Percentiles rank a stretch among this genome's conserved stretches.
phyloP scores from a whole-genome alignment of 2,113 vertebrate species.

The Carollia perspicillata region DNA sequence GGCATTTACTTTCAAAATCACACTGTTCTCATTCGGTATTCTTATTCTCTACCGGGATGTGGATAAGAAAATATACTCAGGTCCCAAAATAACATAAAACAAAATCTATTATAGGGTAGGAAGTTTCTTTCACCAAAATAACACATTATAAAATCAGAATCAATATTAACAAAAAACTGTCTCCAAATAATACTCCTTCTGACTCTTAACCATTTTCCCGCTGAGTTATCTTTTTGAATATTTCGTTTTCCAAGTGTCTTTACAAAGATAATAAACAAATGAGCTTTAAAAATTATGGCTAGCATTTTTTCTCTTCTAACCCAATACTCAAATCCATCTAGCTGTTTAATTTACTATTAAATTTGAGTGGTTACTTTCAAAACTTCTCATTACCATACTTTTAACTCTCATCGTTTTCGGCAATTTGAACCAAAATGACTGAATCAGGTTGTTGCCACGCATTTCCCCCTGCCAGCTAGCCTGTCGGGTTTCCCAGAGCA shows the following conservation, averaged over 20 bases:
- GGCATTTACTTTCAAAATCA: constrained; percentile 40
- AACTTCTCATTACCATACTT: neutral
- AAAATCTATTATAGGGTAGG: neutral
- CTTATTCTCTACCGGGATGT: neutral
- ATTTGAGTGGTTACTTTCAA: neutral
- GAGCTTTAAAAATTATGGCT: neutral
- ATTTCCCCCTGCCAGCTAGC: neutral
- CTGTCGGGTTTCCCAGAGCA: neutral
- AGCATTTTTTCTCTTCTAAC: neutral
- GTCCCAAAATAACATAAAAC: neutral
- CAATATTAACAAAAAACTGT: neutral
- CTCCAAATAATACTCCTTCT: neutral
- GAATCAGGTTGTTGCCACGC: neutral
- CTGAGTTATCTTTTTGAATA: neutral
- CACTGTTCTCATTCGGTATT: neutral
- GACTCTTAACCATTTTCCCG: neutral
- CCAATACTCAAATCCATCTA: neutral
- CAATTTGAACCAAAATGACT: neutral
- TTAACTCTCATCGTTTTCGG: neutral
- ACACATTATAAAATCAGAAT: neutral
- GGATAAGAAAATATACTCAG: neutral
- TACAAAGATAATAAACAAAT: constrained; percentile 1
- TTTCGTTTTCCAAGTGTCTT: neutral
- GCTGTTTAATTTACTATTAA: neutral
- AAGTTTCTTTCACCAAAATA: neutral